A percentile compares a stretch with the other conserved stretches of the same genome.
Evolutionary conservation across 1,140 invertebrate genomes (phyloP).

Genomic region (Scaptomyza montana): DNA sequence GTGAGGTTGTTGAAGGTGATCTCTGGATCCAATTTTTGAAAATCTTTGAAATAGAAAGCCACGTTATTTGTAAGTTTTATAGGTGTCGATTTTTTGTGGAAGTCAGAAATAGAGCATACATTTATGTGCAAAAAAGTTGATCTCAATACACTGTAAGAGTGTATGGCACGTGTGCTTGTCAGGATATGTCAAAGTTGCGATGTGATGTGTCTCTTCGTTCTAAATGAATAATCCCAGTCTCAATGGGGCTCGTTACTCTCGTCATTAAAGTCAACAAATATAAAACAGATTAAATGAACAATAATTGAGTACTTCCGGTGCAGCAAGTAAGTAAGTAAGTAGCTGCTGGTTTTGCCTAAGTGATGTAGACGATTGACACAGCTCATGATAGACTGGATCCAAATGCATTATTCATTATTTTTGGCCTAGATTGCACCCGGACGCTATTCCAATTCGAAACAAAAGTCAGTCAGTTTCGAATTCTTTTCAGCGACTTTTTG

Average conservation of each 20-base stretch:
- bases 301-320: slow-evolving; percentile 56
- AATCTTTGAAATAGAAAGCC: no score
- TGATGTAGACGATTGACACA: slow-evolving; percentile 8
- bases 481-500: background rate
- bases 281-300: slow-evolving; percentile 33
- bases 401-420: slow-evolving; percentile 55
- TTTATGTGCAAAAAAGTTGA: no score
- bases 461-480: background rate
- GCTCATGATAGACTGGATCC: slow-evolving; percentile 23
- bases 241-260: slow-evolving; percentile 23
- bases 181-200: background rate
- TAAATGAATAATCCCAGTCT: background rate
- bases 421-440: slow-evolving; percentile 40
- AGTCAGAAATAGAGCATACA: no score
- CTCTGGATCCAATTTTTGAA: no score
- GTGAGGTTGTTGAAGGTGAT: no score
- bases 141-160: no score
- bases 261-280: slow-evolving; percentile 42
- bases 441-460: slow-evolving; percentile 7
- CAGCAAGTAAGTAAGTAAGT: background rate
- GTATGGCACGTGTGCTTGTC: background rate
- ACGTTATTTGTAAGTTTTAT: no score
- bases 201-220: no score
- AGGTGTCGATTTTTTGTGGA: no score
- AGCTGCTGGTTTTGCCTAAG: slow-evolving; percentile 9